phyloP scores from a whole-genome alignment of 2,888 invertebrate species.

The Papilio elwesi region DNA sequence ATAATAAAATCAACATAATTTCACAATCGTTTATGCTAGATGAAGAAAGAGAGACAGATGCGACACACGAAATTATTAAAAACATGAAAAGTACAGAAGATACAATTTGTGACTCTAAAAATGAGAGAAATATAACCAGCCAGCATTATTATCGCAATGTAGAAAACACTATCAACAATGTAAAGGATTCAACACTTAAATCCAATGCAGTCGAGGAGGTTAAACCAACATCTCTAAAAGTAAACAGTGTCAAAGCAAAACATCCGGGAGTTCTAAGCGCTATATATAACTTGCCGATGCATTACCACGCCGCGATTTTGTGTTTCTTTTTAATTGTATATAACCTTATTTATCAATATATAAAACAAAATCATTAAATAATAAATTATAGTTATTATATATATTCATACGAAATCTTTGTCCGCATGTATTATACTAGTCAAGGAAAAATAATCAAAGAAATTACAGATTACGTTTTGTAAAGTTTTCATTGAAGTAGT shows the following conservation, averaged over 20 bases:
- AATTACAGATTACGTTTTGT: slow-evolving; percentile 43
- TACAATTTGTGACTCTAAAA: slow-evolving; percentile 33
- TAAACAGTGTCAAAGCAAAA: slow-evolving; percentile 68
- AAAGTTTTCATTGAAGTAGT: slow-evolving; percentile 39
- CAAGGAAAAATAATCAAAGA: slow-evolving; percentile 59
- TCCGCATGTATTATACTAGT: slow-evolving; percentile 63
- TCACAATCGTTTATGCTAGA: slow-evolving; percentile 38
- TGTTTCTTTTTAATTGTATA: slow-evolving; percentile 82
- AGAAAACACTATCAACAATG: background rate
- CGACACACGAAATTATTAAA: slow-evolving; percentile 45
- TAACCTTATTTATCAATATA: slow-evolving; percentile 79
- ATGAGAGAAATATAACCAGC: slow-evolving; percentile 23
- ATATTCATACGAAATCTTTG: slow-evolving; percentile 22
- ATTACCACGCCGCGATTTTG: slow-evolving; percentile 80
- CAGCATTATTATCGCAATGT: slow-evolving; percentile 24
- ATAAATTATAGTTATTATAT: too few species aligned
- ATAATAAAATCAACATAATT: slow-evolving; percentile 50
- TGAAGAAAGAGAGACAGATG: slow-evolving; percentile 48
- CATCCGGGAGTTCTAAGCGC: slow-evolving; percentile 64
- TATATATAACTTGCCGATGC: slow-evolving; percentile 79
- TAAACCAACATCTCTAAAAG: slow-evolving; percentile 51
- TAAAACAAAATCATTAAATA: slow-evolving; percentile 74
- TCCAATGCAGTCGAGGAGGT: slow-evolving; percentile 21
- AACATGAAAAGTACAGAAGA: slow-evolving; percentile 41
- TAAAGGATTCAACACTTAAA: slow-evolving; percentile 16